Evolutionary conservation across 1,140 invertebrate genomes (phyloP).

Genomic region (Geopemphigus sp.): DNA sequence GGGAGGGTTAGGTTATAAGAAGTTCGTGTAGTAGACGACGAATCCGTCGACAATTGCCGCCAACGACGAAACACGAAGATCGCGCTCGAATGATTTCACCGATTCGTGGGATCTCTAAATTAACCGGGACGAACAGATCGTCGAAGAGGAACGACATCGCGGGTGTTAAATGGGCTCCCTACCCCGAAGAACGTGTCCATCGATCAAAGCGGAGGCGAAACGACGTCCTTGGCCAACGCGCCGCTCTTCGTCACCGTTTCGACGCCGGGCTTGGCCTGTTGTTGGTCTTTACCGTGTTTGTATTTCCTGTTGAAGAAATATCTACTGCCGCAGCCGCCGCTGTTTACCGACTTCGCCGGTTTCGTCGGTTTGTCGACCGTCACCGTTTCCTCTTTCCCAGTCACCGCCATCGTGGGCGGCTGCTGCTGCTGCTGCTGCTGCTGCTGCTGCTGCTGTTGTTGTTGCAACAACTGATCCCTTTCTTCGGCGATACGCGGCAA

Average conservation of each 20-base stretch:
- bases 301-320: conserved; percentile 40
- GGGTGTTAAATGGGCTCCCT: no score
- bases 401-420: no score
- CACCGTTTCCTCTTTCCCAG: not conserved
- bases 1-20: no score
- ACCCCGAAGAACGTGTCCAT: no score
- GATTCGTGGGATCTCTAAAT: no score
- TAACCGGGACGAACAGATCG: no score
- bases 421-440: not conserved
- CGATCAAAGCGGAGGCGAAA: not conserved
- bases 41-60: no score
- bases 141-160: no score
- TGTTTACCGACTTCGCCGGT: not conserved
- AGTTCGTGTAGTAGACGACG: no score
- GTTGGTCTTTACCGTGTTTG: not conserved
- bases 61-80: no score
- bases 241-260: not conserved
- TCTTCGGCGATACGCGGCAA: conserved; percentile 34
- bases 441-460: not conserved
- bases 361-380: not conserved
- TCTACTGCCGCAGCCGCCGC: not conserved
- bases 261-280: not conserved
- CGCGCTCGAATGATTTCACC: no score
- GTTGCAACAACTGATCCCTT: not conserved
- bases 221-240: not conserved